Base-by-base conservation (phyloP, 1,140 invertebrate genomes). In the Frieseomelitta varia region DNA sequence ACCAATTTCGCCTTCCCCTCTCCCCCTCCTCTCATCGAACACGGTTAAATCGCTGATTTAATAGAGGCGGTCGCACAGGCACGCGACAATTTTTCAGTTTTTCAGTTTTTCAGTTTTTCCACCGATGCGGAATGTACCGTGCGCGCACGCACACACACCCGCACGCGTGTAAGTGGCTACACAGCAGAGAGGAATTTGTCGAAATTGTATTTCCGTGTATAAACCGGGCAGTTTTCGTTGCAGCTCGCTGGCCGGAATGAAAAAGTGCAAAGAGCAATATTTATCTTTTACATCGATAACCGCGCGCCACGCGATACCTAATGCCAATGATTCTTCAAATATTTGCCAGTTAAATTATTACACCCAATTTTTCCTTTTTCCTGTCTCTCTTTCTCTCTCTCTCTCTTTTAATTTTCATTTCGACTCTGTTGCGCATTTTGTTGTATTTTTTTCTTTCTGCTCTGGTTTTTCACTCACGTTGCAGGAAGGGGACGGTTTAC, bases 251-350 rank as follows among this genome's bases (percentile, higher is more conserved):
- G 34, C 4, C 27, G 55, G 55, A n/a, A 79, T 72, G 47, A 53
- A 83, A 84, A 61, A 79, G 55, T 51, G 81, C 30, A 56, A 61
- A 84, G 67, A 19, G 67, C 56, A 79, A 84, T 84, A 78, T 84
- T 84, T 84, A 79, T 61, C 55, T 78, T 83, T 84, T 72, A 79
- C 76, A 79, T 71, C 81, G 67, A 84, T 79, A 71, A 84, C 75
- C 81, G 21, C 65, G n/a, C 10, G 12, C 2, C 19, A 65, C 53
- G 75, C 47, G 67, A 71, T 61, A 63, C 47, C 47, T 72, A 79
- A 79, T 84, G n/a, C 27, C 34, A 27, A 78, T 39, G 76, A 53
- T 51, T 27, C 65, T 61, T 53, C 67, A 61, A 79, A 71, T 79
- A 71, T 84, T 79, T 71, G 12, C 63, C 67, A 6, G 17, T 78